These are phyloP conservation scores for Haliaeetus leucogaster DNA, from an alignment of 2,113 vertebrate genomes.

Conservation along the genomic window DNA sequence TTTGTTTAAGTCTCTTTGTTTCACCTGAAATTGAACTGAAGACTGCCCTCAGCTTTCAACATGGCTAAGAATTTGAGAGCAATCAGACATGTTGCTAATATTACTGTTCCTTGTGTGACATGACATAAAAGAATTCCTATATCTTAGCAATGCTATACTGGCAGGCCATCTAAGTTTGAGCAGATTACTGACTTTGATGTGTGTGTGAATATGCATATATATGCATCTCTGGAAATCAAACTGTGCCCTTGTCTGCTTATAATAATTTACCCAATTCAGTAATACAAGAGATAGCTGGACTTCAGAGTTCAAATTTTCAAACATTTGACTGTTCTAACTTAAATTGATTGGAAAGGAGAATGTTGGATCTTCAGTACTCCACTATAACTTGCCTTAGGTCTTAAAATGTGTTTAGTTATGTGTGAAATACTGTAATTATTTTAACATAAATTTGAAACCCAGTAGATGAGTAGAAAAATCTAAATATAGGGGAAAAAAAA, in stretches of 20 bases:
- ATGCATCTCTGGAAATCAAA: not conserved
- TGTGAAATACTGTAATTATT: not conserved
- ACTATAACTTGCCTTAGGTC: not conserved
- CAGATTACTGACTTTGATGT: not conserved
- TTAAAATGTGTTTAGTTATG: not conserved
- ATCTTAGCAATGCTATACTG: not conserved
- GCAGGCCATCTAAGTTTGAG: not conserved
- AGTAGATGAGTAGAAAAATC: not conserved
- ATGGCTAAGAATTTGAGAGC: not conserved
- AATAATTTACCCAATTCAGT: not conserved
- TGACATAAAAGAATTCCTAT: not conserved
- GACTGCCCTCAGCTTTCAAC: not conserved
- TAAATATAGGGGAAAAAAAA: not conserved
- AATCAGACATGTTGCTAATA: not conserved
- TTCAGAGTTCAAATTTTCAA: not conserved
- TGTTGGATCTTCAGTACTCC: not conserved
- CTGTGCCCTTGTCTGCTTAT: not conserved
- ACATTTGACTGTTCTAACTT: not conserved
- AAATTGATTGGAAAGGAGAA: not conserved
- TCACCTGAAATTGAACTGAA: not conserved
- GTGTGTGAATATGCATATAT: not conserved
- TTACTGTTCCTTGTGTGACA: not conserved
- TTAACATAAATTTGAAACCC: not conserved
- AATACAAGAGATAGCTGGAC: not conserved
- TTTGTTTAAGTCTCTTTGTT: not conserved